These are phyloP conservation scores for Pangasianodon gigas DNA, from an alignment of 2,113 vertebrate species.

Conservation along the genomic window DNA sequence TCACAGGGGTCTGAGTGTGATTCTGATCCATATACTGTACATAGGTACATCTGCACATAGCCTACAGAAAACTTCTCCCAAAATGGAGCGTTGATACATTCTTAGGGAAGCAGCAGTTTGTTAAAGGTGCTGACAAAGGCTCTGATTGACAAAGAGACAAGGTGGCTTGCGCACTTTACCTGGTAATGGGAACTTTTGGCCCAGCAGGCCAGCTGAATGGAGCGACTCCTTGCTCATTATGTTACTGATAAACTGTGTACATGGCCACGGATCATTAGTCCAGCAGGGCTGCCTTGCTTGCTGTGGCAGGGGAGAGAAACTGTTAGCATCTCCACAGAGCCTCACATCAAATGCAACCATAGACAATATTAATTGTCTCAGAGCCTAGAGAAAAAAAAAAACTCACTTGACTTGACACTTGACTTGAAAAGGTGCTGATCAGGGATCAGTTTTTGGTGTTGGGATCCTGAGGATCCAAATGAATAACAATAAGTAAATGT, in stretches of 20 bases:
- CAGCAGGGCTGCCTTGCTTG: slow-evolving; percentile 30
- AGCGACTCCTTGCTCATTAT: slow-evolving; percentile 50
- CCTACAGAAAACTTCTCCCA: neutral
- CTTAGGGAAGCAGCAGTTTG: slow-evolving; percentile 45
- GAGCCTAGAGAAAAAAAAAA: neutral
- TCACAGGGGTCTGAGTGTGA: neutral
- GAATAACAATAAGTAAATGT: neutral
- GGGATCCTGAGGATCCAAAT: neutral
- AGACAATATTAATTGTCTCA: slow-evolving; percentile 6
- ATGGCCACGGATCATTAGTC: slow-evolving; percentile 53
- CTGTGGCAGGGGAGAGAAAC: slow-evolving; percentile 7
- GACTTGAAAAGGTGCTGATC: neutral
- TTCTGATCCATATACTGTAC: neutral
- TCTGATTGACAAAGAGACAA: slow-evolving; percentile 38
- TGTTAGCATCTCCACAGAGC: slow-evolving; percentile 3
- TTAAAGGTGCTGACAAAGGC: slow-evolving; percentile 6
- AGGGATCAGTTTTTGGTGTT: neutral
- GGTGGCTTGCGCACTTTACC: slow-evolving; percentile 28
- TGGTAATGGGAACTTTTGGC: slow-evolving; percentile 51
- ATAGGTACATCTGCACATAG: neutral
- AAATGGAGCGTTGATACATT: neutral
- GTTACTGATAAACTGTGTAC: slow-evolving; percentile 56
- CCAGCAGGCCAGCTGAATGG: slow-evolving; percentile 40
- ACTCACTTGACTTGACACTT: too few species aligned
- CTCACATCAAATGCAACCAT: neutral